These are phyloP conservation scores for Ambastaia sidthimunki DNA, from an alignment of 2,797 vertebrate genomes.

Conservation along the genomic window DNA sequence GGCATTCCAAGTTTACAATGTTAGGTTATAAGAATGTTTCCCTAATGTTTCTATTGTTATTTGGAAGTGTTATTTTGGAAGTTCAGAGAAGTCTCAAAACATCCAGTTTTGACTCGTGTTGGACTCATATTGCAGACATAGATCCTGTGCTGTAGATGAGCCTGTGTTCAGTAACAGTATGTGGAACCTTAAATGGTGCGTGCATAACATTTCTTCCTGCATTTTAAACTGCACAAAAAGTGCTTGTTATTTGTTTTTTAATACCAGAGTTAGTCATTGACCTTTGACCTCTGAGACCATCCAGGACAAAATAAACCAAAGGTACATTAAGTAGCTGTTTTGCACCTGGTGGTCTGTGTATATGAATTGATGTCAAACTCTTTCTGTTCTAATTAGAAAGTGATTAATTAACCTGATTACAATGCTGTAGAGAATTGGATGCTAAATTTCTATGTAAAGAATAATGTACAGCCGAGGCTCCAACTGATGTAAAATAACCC, in stretches of 20 bases:
- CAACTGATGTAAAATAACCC: constrained; percentile 39
- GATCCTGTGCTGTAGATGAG: too few relatives aligned
- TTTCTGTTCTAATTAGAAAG: constrained; percentile 36
- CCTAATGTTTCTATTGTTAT: too few relatives aligned
- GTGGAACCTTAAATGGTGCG: too few relatives aligned
- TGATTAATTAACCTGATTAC: constrained; percentile 34
- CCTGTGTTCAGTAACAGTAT: too few relatives aligned
- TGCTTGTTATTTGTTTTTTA: background rate
- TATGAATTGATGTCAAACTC: constrained; percentile 16
- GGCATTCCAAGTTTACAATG: too few relatives aligned
- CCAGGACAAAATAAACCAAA: constrained; percentile 4
- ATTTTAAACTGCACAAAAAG: background rate
- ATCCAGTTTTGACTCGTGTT: too few relatives aligned
- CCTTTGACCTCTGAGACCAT: constrained; percentile 19
- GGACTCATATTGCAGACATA: too few relatives aligned
- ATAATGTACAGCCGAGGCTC: constrained; percentile 40
- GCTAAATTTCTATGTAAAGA: constrained; percentile 25
- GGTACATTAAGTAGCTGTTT: background rate
- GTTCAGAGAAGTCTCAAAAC: too few relatives aligned
- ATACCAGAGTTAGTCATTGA: background rate
- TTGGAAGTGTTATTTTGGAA: too few relatives aligned
- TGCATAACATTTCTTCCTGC: too few relatives aligned
- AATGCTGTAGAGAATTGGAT: constrained; percentile 40
- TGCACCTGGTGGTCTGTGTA: background rate
- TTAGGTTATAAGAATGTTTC: too few relatives aligned